Evolutionary conservation across 1,140 invertebrate genomes (phyloP), one percentile per base, ranked within the genome.

Genomic region (Brachionus rotundiformis): DNA sequence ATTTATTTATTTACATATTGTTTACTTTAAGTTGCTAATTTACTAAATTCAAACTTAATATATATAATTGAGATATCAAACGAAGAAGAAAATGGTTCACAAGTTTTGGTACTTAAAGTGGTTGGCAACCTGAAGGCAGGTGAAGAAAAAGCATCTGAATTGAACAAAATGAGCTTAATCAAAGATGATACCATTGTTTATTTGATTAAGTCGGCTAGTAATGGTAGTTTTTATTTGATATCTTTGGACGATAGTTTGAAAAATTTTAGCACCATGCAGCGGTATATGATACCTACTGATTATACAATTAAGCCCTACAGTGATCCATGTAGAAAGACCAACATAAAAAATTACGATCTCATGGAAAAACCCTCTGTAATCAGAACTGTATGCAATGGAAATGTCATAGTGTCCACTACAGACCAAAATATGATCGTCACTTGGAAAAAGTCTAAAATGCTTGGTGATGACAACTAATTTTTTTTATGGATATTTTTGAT

Each of bases 341-440:
- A 54, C n/a, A 63, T 79, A 23, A 79, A 79, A 79, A 79, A 79
- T 41, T 79, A 79, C 16, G 76, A 47, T 23, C 76, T 79, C 3
- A 13, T 79, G 27, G 47, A 54, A 63, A 79, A 54, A 29, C 44
- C 76, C 8, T 23, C n/a, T 13, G 76, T 79, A 8, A 54, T 59
- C 8, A 54, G 29, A 16, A n/a, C 54, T 6, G 44, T 63, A 1
- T 59, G n/a, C 23, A 79, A 79, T 25, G 44, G 44, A 16, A 33
- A 13, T 2, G 3, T n/a, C 5, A 27, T 79, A 13, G 47, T 79
- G 7, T 63, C 54, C n/a, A 16, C 31, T 19, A 79, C 76, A 33
- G 39, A 79, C 23, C 76, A 79, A 54, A 79, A 79, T 27, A 79
- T 79, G 31, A 79, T 79, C 2, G 54, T 59, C n/a, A 31, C 54